Base-by-base conservation (phyloP, 2,797 vertebrate species). In the Pachyuromys duprasi region DNA sequence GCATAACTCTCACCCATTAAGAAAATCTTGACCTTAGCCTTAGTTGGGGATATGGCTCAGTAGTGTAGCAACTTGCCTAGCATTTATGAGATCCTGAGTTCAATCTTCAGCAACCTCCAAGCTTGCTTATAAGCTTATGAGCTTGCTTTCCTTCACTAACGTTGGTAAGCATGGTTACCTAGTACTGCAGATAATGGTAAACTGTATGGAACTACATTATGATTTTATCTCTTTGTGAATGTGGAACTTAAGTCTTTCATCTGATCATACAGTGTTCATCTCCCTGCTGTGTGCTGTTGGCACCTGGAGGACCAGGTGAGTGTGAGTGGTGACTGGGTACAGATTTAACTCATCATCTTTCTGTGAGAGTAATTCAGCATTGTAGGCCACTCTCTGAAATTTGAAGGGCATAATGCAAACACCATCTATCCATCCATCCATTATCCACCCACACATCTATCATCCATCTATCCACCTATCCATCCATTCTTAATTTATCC, bases 1-100 rank as follows among this genome's bases (percentile, higher is more conserved):
- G 31, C 65, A 57, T 72, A 42, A 45, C 79, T 96, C 84, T 42
- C 97, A 65, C 31, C 18, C 57, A 53, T 79, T 81, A 86, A 82
- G 72, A 95, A 90, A 78, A 88, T 91, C 28, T 74, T 90, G 31
- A 15, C 2, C 55, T 13, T 67, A 84, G 81, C 14, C 15, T 42
- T 63, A 65, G 39, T 17, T 83, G n/a, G 82, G 18, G 42, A 39
- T 49, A 7, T 67, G 63, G 5, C 39, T 84, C 3, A 1, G 31
- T 4, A 8, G 65, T 53, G 12, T n/a, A 69, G 82, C 31, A 69
- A 49, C 42, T 67, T 84, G 82, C 42, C 31, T 84, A 69, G 28
- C 20, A 13, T 53, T 5, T n/a, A 42, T 49, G 63, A 69, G 20
- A 45, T 33, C 17, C 17, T 45, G 28, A 65, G 62, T 83, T 83